Conservation (phyloP, 1,140 invertebrate species). For the Polyergus mexicanus region DNA sequence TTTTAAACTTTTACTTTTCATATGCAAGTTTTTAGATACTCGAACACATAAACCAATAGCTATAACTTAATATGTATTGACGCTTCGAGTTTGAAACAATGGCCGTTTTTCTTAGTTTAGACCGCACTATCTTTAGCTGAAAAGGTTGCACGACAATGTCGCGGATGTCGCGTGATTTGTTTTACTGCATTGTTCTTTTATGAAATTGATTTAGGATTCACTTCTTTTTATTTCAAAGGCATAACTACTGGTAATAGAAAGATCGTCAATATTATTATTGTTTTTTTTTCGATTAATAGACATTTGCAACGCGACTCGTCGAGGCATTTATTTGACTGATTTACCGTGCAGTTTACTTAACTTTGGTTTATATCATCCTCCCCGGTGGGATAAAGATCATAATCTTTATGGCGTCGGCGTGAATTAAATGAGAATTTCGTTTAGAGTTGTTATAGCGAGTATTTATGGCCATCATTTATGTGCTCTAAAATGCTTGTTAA, state of each 20-base stretch:
- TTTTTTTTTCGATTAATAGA: background rate
- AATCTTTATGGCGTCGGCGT: slow-evolving; percentile 41
- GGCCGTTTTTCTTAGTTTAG: slow-evolving; percentile 47
- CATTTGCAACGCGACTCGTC: background rate
- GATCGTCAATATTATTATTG: background rate
- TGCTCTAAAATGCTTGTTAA: slow-evolving; percentile 48
- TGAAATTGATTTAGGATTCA: slow-evolving; percentile 6
- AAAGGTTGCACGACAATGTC: slow-evolving; percentile 1
- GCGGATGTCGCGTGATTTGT: slow-evolving; percentile 16
- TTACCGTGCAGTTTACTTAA: slow-evolving; percentile 17
- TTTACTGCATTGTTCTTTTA: slow-evolving; percentile 14
- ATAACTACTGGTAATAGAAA: background rate
- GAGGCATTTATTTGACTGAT: background rate
- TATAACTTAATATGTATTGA: slow-evolving; percentile 55
- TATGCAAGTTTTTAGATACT: slow-evolving; percentile 2
- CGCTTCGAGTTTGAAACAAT: slow-evolving; percentile 50
- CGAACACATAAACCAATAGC: slow-evolving; percentile 37
- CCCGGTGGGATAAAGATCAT: slow-evolving; percentile 33
- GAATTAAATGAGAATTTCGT: slow-evolving; percentile 47
- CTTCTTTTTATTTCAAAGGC: background rate
- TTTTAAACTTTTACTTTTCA: background rate
- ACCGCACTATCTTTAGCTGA: background rate
- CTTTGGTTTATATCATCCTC: slow-evolving; percentile 18
- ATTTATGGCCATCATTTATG: slow-evolving; percentile 45
- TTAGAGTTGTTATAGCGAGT: slow-evolving; percentile 8